Percentiles rank a stretch among this genome's conserved stretches.
phyloP scores from a whole-genome alignment of 2,797 vertebrate species.

The Gobionotothen gibberifrons region DNA sequence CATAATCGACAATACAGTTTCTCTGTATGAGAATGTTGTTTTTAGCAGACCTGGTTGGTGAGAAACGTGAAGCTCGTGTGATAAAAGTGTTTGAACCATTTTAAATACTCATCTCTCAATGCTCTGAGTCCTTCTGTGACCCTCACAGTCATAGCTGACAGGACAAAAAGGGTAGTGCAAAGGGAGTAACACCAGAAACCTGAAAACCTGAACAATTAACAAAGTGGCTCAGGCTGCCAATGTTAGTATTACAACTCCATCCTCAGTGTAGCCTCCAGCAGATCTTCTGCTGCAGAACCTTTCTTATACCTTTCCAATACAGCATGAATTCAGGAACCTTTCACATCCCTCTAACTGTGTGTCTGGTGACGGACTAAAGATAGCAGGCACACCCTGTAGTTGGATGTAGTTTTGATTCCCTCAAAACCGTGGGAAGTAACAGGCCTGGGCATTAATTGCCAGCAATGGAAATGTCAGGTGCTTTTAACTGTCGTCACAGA shows the following conservation, averaged over 20 bases:
- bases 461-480: constrained; percentile 67
- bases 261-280: not conserved
- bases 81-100: too few species aligned
- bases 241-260: not conserved
- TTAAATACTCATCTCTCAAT: too few species aligned
- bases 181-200: too few species aligned
- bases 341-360: not conserved
- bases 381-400: constrained; percentile 32
- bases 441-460: constrained; percentile 55
- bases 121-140: too few species aligned
- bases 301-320: not conserved
- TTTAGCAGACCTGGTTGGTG: not conserved
- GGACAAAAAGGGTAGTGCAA: too few species aligned
- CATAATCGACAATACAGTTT: too few species aligned
- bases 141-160: too few species aligned
- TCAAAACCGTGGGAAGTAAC: constrained; percentile 27
- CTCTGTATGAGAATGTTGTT: not conserved
- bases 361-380: constrained; percentile 41
- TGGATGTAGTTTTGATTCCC: constrained; percentile 23
- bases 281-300: not conserved
- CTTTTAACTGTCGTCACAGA: constrained; percentile 67
- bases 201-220: too few species aligned
- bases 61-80: too few species aligned
- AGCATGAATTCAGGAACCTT: constrained; percentile 1
- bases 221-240: too few species aligned